Evolutionary conservation across 2,797 vertebrate species (phyloP).

Genomic region (Coranthus polyacanthus): DNA sequence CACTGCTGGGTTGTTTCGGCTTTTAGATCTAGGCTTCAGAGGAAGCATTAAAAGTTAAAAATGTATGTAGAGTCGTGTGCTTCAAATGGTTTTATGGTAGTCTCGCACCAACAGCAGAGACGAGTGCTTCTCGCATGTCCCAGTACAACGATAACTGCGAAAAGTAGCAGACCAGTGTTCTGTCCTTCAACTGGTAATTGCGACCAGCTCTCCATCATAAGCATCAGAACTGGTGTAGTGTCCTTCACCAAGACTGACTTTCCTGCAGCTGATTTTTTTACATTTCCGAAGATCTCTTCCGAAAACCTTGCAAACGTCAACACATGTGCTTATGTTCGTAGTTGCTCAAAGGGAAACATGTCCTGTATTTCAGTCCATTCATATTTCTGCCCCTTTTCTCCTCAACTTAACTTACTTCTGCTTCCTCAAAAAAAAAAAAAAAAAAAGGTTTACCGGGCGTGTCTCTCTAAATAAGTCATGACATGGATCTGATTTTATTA

Average conservation of each 20-base stretch:
- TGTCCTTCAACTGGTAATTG: constrained; percentile 47
- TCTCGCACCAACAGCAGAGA: constrained; percentile 22
- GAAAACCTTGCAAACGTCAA: neutral
- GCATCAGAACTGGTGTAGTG: constrained; percentile 38
- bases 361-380: too few relatives aligned
- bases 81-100: constrained; percentile 21
- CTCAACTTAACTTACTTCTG: too few relatives aligned
- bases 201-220: constrained; percentile 25
- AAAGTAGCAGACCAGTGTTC: constrained; percentile 25
- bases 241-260: constrained; percentile 56
- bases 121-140: constrained; percentile 1
- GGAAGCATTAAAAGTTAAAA: constrained; percentile 33
- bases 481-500: constrained; percentile 1
- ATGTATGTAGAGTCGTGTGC: neutral
- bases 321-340: too few relatives aligned
- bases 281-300: constrained; percentile 6
- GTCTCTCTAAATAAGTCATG: neutral
- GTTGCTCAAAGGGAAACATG: too few relatives aligned
- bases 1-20: constrained; percentile 30
- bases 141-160: constrained; percentile 26
- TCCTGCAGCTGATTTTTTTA: constrained; percentile 16
- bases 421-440: too few relatives aligned
- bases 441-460: too few relatives aligned
- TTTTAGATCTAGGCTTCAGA: constrained; percentile 51
- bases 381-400: too few relatives aligned